Conservation (phyloP, 2,797 vertebrate genomes). For the Choloepus didactylus region DNA sequence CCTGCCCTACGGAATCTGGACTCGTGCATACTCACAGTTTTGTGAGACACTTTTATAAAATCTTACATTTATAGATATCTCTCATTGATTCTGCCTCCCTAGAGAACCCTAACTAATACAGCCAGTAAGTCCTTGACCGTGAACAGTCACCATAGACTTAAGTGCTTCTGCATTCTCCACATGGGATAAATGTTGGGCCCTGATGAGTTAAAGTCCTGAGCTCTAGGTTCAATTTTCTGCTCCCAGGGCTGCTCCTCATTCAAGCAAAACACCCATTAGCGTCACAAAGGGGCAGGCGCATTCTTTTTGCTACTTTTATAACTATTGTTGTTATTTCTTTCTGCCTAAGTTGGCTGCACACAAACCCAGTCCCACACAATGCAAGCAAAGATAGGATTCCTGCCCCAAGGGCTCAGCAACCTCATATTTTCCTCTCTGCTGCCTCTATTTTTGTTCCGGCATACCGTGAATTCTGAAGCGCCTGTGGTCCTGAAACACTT, state of each 20-base stretch:
- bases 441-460: conserved; percentile 80
- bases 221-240: conserved; percentile 38
- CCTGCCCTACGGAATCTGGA: too few relatives aligned
- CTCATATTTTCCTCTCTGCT: conserved; percentile 81
- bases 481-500: conserved; percentile 79
- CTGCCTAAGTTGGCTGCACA: conserved; percentile 64
- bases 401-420: conserved; percentile 74
- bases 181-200: neutral
- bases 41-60: too few relatives aligned
- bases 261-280: conserved; percentile 41
- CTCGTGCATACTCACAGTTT: too few relatives aligned
- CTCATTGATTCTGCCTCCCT: too few relatives aligned
- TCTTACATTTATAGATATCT: too few relatives aligned
- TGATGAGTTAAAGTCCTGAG: neutral
- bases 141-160: neutral
- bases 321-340: conserved; percentile 71
- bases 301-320: conserved; percentile 68
- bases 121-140: neutral
- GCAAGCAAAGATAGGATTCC: conserved; percentile 76
- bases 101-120: too few relatives aligned
- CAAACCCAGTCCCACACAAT: conserved; percentile 67
- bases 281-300: conserved; percentile 26
- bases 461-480: conserved; percentile 75
- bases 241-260: conserved; percentile 4
- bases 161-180: neutral